A percentile compares a stretch with the other conserved stretches of the same genome.
Evolutionary conservation across 2,888 invertebrate genomes (phyloP).

Genomic region (Lissocephala sabroskyi): DNA sequence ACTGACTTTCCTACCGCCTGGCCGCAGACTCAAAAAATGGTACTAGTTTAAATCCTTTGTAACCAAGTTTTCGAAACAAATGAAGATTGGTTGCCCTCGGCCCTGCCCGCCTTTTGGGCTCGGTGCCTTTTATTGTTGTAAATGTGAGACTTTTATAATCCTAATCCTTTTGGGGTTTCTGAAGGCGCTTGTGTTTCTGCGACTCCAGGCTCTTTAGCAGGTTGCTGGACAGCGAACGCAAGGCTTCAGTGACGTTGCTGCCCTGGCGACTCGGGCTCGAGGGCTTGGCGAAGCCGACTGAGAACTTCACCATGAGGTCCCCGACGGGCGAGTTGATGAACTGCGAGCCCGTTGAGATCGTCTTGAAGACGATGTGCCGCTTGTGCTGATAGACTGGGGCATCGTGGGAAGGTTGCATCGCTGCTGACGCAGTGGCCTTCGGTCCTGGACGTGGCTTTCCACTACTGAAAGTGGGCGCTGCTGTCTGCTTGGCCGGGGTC

Average conservation of each 20-base stretch:
- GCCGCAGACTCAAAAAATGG: neutral
- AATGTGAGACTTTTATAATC: too few relatives aligned
- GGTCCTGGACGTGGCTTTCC: conserved; percentile 9
- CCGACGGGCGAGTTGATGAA: conserved; percentile 65
- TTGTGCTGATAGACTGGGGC: conserved; percentile 38
- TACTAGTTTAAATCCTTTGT: too few relatives aligned
- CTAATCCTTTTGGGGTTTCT: conserved; percentile 25
- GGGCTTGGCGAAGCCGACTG: conserved; percentile 63
- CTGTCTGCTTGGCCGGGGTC: neutral
- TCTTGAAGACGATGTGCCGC: conserved; percentile 51
- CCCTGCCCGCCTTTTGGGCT: too few relatives aligned
- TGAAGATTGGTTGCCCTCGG: too few relatives aligned
- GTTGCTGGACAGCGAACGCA: conserved; percentile 39
- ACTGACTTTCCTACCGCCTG: too few relatives aligned
- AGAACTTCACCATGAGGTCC: conserved; percentile 64
- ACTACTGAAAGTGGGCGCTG: neutral
- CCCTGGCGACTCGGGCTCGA: neutral
- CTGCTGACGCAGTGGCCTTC: conserved; percentile 2
- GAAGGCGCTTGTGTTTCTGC: conserved; percentile 32
- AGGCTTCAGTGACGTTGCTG: conserved; percentile 18
- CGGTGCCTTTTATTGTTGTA: too few relatives aligned
- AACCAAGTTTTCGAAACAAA: too few relatives aligned
- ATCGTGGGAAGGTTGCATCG: conserved; percentile 16
- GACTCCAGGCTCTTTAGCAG: conserved; percentile 38
- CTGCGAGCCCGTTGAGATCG: conserved; percentile 59